phyloP scores from a whole-genome alignment of 2,888 invertebrate genomes.

The Parascotia fuliginaria region DNA sequence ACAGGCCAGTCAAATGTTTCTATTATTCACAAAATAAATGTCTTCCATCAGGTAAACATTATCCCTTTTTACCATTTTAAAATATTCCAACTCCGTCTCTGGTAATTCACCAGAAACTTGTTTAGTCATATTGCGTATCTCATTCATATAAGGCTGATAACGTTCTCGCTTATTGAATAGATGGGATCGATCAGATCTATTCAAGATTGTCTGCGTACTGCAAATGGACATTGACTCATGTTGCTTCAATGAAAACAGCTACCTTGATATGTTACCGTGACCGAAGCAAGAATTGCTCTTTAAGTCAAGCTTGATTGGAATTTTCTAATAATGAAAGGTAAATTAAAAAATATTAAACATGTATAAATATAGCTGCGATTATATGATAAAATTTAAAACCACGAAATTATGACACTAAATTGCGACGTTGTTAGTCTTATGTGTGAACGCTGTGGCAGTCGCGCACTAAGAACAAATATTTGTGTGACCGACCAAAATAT shows the following conservation, averaged over 20 bases:
- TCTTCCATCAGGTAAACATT: too few relatives aligned
- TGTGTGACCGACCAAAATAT: too few relatives aligned
- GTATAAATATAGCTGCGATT: too few relatives aligned
- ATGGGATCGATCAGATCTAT: slow-evolving; percentile 45
- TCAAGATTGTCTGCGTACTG: slow-evolving; percentile 13
- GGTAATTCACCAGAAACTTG: slow-evolving; percentile 46
- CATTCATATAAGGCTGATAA: slow-evolving; percentile 61
- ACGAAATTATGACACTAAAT: too few relatives aligned
- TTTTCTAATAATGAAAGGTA: background rate
- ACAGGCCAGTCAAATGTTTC: too few relatives aligned
- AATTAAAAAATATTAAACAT: too few relatives aligned
- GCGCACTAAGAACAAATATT: too few relatives aligned
- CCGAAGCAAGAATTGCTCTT: background rate
- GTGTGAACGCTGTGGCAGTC: too few relatives aligned
- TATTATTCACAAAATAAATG: background rate
- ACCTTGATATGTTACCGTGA: slow-evolving; percentile 1
- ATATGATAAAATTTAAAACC: too few relatives aligned
- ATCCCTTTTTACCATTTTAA: too few relatives aligned
- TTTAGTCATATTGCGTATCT: slow-evolving; percentile 45
- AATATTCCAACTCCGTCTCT: slow-evolving; percentile 31
- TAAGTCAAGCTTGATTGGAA: background rate
- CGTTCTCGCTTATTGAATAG: slow-evolving; percentile 59
- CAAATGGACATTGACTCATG: slow-evolving; percentile 12
- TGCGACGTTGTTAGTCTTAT: too few relatives aligned
- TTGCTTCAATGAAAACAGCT: slow-evolving; percentile 13